Base-by-base conservation (phyloP, 2,797 vertebrate genomes). In the Bucorvus abyssinicus region DNA sequence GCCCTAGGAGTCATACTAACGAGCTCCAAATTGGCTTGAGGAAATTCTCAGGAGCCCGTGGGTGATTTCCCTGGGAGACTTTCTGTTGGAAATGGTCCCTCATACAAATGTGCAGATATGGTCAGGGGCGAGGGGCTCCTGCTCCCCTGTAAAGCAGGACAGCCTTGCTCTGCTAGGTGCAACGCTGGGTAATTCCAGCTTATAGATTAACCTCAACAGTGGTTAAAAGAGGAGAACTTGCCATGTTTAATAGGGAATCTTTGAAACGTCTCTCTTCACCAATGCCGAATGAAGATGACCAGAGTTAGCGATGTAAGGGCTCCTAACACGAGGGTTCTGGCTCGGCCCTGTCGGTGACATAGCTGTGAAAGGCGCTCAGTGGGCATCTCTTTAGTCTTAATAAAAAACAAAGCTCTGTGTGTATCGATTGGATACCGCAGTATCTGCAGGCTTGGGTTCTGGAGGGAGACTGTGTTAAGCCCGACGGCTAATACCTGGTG, bases 71-170 rank as follows among this genome's bases (percentile, higher is more conserved):
- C 8, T 15, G 10, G 27, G 36, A 13, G 30, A 6, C 10, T 40
- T 82, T 44, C 45, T 82, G 1, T 32, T 42, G 38, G 47, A 69
- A 68, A 74, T 22, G 68, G 63, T 8, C 30, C 23, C 50, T 57
- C 3, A 1, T 34, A 4, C 6, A 0, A 8, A 19, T 7, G 12
- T 9, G n/a, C 13, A 50, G 21, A 57, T 36, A 27, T 8, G 40
- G 23, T 63, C 12, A 12, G 17, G 52, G 85, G 16, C 3, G 9
- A 75, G 69, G 27, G 53, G 42, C 47, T 61, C 56, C 47, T 34
- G 47, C 36, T 34, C 20, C 26, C 27, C 40, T 9, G 7, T 17
- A 3, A 21, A 14, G 20, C 10, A 24, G 50, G 38, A 45, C 6
- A 65, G 32, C 61, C 26, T 63, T 14, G 9, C n/a, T 40, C 14